Base-by-base conservation (phyloP, 2,797 vertebrate species). In the Parotocinclus haroldoi region DNA sequence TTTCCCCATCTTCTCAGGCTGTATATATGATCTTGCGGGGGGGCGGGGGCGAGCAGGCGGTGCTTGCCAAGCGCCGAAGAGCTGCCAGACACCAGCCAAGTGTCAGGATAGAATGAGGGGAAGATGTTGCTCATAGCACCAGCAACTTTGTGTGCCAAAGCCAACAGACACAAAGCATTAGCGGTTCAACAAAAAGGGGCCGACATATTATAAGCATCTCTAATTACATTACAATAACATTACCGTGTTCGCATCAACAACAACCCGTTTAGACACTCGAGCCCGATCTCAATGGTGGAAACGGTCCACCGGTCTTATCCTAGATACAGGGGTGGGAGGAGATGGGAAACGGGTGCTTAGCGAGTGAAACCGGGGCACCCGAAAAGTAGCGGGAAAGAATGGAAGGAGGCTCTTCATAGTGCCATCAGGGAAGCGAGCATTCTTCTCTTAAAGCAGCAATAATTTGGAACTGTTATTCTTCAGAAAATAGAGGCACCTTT, bases 1-100 rank as follows among this genome's bases (percentile, higher is more conserved):
- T 71, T 48, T 71, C 61, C n/a, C 68, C 61, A 71, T 64, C 68
- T 53, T 48, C 27, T 46, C 46, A 1, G 27, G 16, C 56, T 39
- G 49, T 65, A 65, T 39, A 58, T 71, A 39, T 54, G 36, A 54
- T 16, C 56, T 0, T 40, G 54, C 62, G 27, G 39, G n/a, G 58
- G 16, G 40, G 61, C 16, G 39, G n/a, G 58, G 16, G 40, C 55
- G 59, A 70, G 60, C 54, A 1, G 68, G 56, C 60, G 10, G 16
- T n/a, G 16, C 27, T 46, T 37, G 49, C 48, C 56, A 65, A 64
- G 56, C 27, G 46, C 38, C 38, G 39, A 39, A 1, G 10, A 48
- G 36, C 16, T 4, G 12, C 10, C 42, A 45, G 27, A 48, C 7
- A 1, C 56, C 18, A 39, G 42, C 16, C 7, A 45, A 63, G 44